Conservation (phyloP, 1,140 invertebrate genomes). For the Drosophila mauritiana region DNA sequence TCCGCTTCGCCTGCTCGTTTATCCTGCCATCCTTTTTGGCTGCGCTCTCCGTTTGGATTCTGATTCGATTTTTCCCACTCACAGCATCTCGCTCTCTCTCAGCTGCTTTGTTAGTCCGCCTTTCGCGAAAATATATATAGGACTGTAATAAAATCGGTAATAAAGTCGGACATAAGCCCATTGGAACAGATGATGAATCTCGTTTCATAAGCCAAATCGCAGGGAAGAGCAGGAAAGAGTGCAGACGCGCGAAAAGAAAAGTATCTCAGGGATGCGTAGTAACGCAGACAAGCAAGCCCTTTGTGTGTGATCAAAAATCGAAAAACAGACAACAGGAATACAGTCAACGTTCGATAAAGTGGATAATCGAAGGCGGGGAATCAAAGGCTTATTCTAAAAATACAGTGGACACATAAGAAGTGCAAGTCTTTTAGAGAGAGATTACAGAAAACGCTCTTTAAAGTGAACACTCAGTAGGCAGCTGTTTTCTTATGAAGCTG, state of each 20-base stretch:
- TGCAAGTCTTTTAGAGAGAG: neutral
- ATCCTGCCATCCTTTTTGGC: slow-evolving; percentile 71
- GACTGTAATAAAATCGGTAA: slow-evolving; percentile 34
- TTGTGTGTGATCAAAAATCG: slow-evolving; percentile 29
- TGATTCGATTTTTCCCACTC: slow-evolving; percentile 77
- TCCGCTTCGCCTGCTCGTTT: slow-evolving; percentile 53
- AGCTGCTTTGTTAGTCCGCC: slow-evolving; percentile 43
- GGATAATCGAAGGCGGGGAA: neutral
- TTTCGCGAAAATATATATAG: slow-evolving; percentile 10
- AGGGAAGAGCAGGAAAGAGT: slow-evolving; percentile 1
- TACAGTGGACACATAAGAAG: neutral
- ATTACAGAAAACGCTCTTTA: neutral
- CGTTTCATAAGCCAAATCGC: slow-evolving; percentile 6
- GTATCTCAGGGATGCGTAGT: slow-evolving; percentile 38
- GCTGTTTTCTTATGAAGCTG: too few species aligned
- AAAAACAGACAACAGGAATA: slow-evolving; percentile 15
- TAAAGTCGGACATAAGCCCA: slow-evolving; percentile 31
- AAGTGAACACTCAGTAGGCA: neutral
- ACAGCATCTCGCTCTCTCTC: slow-evolving; percentile 38
- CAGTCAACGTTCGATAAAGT: neutral
- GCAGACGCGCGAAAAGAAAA: slow-evolving; percentile 24
- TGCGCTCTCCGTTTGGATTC: slow-evolving; percentile 51
- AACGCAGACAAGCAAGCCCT: slow-evolving; percentile 34
- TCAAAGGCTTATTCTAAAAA: neutral
- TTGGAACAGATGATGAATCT: slow-evolving; percentile 53